Evolutionary conservation across 2,113 vertebrate species (phyloP).

Genomic region (Paramormyrops kingsleyae): DNA sequence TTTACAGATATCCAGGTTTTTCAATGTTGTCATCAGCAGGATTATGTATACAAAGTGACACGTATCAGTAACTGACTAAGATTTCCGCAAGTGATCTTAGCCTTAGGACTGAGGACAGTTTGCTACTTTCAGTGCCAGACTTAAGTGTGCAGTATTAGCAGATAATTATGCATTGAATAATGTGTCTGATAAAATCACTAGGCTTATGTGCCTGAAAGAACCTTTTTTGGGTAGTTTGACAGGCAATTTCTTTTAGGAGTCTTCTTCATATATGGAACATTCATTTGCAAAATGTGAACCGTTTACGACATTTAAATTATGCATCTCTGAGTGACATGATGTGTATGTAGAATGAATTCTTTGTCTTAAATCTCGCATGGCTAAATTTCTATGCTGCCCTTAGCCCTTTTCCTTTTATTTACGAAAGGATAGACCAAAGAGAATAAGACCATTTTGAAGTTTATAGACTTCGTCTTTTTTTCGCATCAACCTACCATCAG

Average conservation of each 20-base stretch:
- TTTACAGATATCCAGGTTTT: neutral
- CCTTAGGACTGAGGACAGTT: neutral
- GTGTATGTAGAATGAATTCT: neutral
- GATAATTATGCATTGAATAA: neutral
- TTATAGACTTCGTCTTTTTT: neutral
- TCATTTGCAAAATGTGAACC: neutral
- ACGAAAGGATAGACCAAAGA: neutral
- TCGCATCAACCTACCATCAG: neutral
- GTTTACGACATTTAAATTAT: neutral
- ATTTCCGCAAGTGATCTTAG: neutral
- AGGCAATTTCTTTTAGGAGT: neutral
- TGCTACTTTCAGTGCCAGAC: neutral
- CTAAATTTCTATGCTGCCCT: neutral
- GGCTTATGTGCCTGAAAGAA: neutral
- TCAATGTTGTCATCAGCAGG: neutral
- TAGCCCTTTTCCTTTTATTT: neutral
- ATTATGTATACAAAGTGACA: neutral
- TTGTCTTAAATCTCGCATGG: neutral
- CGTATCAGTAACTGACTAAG: neutral
- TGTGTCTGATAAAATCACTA: neutral
- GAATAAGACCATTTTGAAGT: conserved; percentile 8
- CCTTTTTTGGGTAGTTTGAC: neutral
- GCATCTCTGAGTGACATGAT: neutral
- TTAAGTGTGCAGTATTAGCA: neutral
- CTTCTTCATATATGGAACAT: neutral